phyloP scores from a whole-genome alignment of 53 echinoderm and acorn worm genomes.

The Henricia sp. region DNA sequence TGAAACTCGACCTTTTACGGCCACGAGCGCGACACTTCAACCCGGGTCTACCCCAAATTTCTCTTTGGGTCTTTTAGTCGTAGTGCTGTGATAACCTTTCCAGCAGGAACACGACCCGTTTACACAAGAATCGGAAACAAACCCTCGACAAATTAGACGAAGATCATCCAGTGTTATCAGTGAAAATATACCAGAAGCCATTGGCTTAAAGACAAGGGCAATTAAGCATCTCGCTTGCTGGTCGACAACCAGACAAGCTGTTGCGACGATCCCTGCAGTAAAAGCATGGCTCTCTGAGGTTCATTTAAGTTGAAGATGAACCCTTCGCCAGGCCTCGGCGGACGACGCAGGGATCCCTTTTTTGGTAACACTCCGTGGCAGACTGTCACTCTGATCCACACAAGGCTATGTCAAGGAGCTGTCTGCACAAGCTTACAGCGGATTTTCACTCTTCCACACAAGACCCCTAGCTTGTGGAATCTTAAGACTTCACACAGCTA shows the following conservation, averaged over 20 bases:
- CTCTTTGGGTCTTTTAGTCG: background rate
- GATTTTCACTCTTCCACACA: conserved; percentile 27
- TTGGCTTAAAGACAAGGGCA: conserved; percentile 1
- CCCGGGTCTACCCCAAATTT: background rate
- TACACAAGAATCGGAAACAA: conserved; percentile 56
- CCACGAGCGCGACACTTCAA: background rate
- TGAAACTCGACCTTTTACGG: conserved; percentile 24
- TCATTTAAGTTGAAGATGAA: conserved; percentile 38
- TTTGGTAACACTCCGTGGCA: conserved; percentile 53
- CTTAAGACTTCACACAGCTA: conserved; percentile 37
- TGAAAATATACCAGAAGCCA: conserved; percentile 53
- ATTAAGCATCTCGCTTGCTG: background rate
- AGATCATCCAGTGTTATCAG: conserved; percentile 54
- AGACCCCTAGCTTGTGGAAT: conserved; percentile 44
- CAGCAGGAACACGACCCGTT: conserved; percentile 25
- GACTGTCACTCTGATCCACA: conserved; percentile 42
- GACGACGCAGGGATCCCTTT: too few relatives aligned
- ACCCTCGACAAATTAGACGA: conserved; percentile 54
- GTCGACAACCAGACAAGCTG: conserved; percentile 12
- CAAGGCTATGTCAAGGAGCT: conserved; percentile 34
- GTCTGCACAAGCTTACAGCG: conserved; percentile 54
- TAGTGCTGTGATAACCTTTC: conserved; percentile 38
- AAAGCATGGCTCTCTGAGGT: conserved; percentile 10
- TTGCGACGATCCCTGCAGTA: conserved; percentile 52
- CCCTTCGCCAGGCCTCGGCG: conserved; percentile 31